These are phyloP conservation scores for Ceyx erithaca DNA, from an alignment of 2,797 vertebrate species.

Conservation along the genomic window DNA sequence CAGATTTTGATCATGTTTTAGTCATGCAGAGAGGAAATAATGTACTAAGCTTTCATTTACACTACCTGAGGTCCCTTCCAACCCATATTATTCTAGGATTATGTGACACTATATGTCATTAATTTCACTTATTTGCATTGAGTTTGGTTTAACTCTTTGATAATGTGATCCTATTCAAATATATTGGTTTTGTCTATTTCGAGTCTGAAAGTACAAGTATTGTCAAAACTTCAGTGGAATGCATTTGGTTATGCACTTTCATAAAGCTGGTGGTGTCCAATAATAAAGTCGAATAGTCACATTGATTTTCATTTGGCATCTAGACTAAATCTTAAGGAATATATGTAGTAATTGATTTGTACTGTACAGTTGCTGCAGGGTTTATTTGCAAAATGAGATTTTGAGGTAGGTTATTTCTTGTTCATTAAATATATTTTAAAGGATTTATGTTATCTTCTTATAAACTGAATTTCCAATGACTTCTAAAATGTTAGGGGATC, in stretches of 20 bases:
- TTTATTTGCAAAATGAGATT: slow-evolving; percentile 73
- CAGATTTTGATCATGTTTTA: neutral
- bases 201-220: neutral
- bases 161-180: neutral
- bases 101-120: neutral
- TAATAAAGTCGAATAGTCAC: slow-evolving; percentile 72
- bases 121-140: neutral
- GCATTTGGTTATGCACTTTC: slow-evolving; percentile 27
- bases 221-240: neutral
- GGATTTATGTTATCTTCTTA: slow-evolving; percentile 71
- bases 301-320: slow-evolving; percentile 71
- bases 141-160: neutral
- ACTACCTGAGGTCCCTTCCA: neutral
- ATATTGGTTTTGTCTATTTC: neutral
- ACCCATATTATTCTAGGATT: neutral
- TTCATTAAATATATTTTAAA: slow-evolving; percentile 76
- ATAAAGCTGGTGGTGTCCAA: slow-evolving; percentile 48
- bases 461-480: slow-evolving; percentile 70
- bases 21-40: neutral
- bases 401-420: slow-evolving; percentile 46
- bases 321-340: slow-evolving; percentile 51
- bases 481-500: slow-evolving; percentile 55
- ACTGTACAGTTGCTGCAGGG: slow-evolving; percentile 47
- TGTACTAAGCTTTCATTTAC: neutral
- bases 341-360: slow-evolving; percentile 52